phyloP scores from a whole-genome alignment of 2,797 vertebrate genomes.

The Epinephelus malabaricus region DNA sequence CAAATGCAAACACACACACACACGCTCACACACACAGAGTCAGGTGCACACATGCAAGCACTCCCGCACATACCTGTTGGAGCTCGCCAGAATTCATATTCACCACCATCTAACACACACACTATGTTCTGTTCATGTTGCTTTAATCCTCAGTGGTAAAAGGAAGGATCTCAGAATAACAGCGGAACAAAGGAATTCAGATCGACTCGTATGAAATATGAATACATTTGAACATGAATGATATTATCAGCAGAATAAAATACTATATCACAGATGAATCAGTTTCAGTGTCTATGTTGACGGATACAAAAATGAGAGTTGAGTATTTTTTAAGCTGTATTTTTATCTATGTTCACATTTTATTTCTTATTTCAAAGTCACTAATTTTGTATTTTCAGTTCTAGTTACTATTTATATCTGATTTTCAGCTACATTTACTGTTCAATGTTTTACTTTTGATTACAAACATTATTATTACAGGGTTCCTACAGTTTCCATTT shows the following conservation, averaged over 20 bases:
- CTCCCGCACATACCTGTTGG: slow-evolving; percentile 64
- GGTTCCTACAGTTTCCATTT: too few relatives aligned
- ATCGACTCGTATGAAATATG: slow-evolving; percentile 20
- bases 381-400: not conserved
- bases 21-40: slow-evolving; percentile 13
- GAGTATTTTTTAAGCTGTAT: not conserved
- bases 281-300: not conserved
- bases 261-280: not conserved
- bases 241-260: slow-evolving; percentile 14
- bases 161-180: slow-evolving; percentile 1
- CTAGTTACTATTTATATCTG: not conserved
- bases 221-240: slow-evolving; percentile 4
- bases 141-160: slow-evolving; percentile 30
- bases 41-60: slow-evolving; percentile 65
- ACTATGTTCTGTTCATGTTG: slow-evolving; percentile 17
- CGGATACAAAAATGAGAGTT: not conserved
- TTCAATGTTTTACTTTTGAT: too few relatives aligned
- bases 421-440: not conserved
- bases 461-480: too few relatives aligned
- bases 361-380: not conserved
- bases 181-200: slow-evolving; percentile 35
- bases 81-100: slow-evolving; percentile 61
- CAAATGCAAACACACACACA: slow-evolving; percentile 49
- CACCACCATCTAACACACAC: slow-evolving; percentile 28
- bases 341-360: not conserved